A percentile compares a stretch with the other conserved stretches of the same genome.
Conservation (phyloP, 2,113 vertebrate species). For the Daboia siamensis region DNA sequence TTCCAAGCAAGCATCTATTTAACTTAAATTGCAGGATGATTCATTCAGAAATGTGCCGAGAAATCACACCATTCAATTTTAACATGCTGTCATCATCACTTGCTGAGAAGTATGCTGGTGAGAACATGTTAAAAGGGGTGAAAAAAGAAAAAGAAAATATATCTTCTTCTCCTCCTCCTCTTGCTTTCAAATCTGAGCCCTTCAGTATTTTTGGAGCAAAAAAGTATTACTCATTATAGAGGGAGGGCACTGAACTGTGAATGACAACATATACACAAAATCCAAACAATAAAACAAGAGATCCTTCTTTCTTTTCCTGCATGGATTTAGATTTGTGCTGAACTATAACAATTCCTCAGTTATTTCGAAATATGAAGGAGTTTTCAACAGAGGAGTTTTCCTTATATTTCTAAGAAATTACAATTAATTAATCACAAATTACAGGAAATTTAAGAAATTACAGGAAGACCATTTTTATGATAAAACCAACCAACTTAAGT, state of each 20-base stretch:
- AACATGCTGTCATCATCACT: slow-evolving; percentile 1
- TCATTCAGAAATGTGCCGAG: slow-evolving; percentile 16
- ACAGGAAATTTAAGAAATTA: background rate
- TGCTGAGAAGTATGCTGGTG: background rate
- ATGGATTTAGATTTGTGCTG: background rate
- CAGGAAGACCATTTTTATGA: background rate
- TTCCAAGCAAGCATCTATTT: background rate
- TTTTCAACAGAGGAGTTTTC: background rate
- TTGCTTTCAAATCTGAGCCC: background rate
- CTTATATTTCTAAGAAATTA: background rate
- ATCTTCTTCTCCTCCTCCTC: background rate
- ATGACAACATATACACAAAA: background rate
- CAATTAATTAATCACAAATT: background rate
- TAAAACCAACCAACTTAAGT: background rate
- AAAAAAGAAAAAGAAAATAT: background rate
- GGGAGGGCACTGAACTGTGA: background rate
- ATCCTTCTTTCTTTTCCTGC: background rate
- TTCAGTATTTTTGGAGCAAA: background rate
- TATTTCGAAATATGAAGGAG: background rate
- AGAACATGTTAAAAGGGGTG: background rate
- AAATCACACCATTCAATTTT: slow-evolving; percentile 4
- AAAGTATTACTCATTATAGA: background rate
- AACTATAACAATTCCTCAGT: background rate
- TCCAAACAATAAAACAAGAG: background rate
- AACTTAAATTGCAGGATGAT: background rate